Percentiles rank a stretch among this genome's conserved stretches.
phyloP scores from a whole-genome alignment of 1,140 invertebrate species.

The Formica exsecta region DNA sequence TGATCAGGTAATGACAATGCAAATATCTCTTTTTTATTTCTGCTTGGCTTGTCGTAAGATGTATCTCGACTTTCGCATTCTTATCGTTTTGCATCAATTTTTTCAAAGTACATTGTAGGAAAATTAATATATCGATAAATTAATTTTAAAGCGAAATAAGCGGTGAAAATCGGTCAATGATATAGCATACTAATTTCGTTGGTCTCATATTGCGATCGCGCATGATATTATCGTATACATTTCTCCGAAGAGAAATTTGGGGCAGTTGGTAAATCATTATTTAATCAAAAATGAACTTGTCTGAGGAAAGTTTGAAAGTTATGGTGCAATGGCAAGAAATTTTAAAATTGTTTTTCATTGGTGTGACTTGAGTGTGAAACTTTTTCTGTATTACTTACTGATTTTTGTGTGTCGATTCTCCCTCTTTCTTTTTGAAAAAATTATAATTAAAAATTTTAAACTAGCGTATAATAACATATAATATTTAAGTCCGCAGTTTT shows the following conservation, averaged over 20 bases:
- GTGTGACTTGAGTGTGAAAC: neutral
- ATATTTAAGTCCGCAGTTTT: neutral
- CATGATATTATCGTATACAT: constrained; percentile 26
- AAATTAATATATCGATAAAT: neutral
- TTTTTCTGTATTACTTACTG: neutral
- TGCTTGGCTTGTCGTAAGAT: too few relatives aligned
- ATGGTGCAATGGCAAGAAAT: neutral
- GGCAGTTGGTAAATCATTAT: neutral
- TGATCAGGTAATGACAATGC: constrained; percentile 59
- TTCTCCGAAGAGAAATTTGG: constrained; percentile 43
- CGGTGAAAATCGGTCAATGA: neutral
- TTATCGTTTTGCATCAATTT: neutral
- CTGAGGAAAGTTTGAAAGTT: constrained; percentile 5
- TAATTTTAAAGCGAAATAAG: constrained; percentile 11
- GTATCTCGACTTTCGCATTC: neutral
- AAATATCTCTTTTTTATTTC: neutral
- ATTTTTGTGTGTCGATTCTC: too few relatives aligned
- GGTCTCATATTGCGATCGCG: neutral
- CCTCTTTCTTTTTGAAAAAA: too few relatives aligned
- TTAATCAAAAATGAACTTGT: neutral
- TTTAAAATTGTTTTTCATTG: neutral
- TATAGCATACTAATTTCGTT: constrained; percentile 36
- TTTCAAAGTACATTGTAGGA: neutral
- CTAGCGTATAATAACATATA: neutral
- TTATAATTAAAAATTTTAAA: neutral